phyloP scores from a whole-genome alignment of 2,888 invertebrate genomes.

The Autographa pulchrina region DNA sequence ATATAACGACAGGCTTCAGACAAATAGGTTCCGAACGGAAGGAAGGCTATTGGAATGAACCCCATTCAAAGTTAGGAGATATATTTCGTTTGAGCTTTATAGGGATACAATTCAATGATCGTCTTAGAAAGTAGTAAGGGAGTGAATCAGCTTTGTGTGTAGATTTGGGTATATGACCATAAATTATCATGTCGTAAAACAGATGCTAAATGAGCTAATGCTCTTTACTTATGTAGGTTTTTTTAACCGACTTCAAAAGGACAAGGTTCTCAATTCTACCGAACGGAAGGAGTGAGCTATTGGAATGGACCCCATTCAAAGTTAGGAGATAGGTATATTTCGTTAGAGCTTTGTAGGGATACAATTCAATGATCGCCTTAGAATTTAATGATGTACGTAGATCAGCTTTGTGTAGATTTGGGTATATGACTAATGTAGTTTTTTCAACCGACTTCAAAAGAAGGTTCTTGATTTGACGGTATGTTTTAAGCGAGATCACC shows the following conservation, averaged over 20 bases:
- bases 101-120: background rate
- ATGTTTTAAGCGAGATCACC: no score
- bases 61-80: conserved; percentile 24
- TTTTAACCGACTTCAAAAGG: no score
- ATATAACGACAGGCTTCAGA: conserved; percentile 39
- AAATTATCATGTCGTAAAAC: no score
- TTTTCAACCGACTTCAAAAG: no score
- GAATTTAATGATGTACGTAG: no score
- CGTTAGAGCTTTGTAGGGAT: background rate
- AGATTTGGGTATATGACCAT: no score
- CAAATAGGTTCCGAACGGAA: conserved; percentile 50
- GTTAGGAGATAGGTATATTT: conserved; percentile 7
- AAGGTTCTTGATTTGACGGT: conserved; percentile 14
- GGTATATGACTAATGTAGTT: no score
- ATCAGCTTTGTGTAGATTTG: no score
- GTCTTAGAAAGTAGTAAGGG: background rate
- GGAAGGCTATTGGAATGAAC: conserved; percentile 33
- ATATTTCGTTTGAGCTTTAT: background rate
- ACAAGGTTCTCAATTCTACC: conserved; percentile 7
- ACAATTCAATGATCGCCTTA: background rate
- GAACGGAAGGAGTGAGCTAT: conserved; percentile 40
- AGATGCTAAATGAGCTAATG: no score
- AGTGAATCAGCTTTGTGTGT: no score
- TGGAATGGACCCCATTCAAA: conserved; percentile 26
- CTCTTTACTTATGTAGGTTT: no score